Percentiles rank a stretch among this genome's conserved stretches.
Evolutionary conservation across 2,113 vertebrate genomes (phyloP).

Genomic region (Carassius carassius): DNA sequence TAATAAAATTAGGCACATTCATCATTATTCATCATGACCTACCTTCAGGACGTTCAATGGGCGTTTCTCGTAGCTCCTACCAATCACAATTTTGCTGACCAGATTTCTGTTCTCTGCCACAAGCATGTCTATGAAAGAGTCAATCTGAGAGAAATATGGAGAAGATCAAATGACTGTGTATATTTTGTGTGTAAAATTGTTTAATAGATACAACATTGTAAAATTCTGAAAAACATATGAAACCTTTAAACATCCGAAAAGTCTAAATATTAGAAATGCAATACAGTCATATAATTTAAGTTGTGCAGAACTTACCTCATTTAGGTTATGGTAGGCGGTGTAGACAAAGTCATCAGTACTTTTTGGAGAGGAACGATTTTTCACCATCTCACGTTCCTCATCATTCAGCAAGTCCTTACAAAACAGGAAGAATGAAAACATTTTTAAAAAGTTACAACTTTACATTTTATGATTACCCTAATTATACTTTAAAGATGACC

Average conservation of each 20-base stretch:
- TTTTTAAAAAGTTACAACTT: background rate
- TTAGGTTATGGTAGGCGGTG: conserved; percentile 80
- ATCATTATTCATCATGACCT: conserved; percentile 23
- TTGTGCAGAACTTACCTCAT: conserved; percentile 71
- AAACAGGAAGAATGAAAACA: background rate
- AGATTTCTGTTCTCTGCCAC: conserved; percentile 80
- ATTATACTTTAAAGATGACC: too few relatives aligned
- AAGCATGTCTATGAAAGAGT: conserved; percentile 85
- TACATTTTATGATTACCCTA: background rate
- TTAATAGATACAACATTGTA: background rate
- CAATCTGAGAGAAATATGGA: conserved; percentile 74
- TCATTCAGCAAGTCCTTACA: conserved; percentile 69
- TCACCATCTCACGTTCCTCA: conserved; percentile 78
- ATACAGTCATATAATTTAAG: background rate
- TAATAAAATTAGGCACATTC: too few relatives aligned
- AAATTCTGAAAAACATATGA: background rate
- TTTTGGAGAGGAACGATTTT: conserved; percentile 57
- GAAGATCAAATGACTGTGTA: background rate
- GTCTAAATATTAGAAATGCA: background rate
- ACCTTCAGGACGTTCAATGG: conserved; percentile 88
- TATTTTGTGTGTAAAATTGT: background rate
- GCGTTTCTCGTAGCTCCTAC: conserved; percentile 83
- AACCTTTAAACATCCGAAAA: background rate
- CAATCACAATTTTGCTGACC: conserved; percentile 86
- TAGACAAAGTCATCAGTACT: conserved; percentile 78